Evolutionary conservation across 2,797 vertebrate species (phyloP).

Genomic region (Myotis daubentonii): DNA sequence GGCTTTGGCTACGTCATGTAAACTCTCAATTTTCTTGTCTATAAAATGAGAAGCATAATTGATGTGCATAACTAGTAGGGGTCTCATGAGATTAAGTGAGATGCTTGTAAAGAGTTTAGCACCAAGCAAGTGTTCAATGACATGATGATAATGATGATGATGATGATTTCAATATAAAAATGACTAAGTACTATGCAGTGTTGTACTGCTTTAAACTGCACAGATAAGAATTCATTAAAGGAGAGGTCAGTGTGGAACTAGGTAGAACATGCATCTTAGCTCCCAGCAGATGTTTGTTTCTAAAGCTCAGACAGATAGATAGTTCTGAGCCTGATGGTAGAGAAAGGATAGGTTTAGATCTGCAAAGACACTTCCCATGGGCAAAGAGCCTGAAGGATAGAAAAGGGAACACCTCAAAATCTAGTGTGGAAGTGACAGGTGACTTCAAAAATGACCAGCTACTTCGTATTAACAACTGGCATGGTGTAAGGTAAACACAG

Average conservation of each 20-base stretch:
- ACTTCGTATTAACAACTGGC: background rate
- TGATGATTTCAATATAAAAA: background rate
- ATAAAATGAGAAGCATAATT: background rate
- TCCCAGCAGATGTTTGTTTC: background rate
- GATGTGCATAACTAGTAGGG: background rate
- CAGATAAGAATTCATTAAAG: background rate
- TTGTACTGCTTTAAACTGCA: constrained; percentile 2
- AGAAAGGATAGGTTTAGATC: background rate
- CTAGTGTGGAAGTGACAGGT: background rate
- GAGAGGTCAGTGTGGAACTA: background rate
- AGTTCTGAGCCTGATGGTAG: background rate
- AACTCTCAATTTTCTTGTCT: background rate
- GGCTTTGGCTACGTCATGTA: background rate
- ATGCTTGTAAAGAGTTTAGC: background rate
- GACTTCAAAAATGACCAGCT: background rate
- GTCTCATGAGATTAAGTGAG: background rate
- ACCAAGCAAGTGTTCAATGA: background rate
- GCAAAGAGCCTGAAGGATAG: background rate
- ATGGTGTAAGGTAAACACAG: background rate
- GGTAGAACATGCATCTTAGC: background rate
- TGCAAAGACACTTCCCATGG: background rate
- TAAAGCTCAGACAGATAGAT: background rate
- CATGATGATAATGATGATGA: background rate
- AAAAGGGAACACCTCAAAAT: background rate
- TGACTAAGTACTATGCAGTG: background rate